Evolutionary conservation across 2,888 invertebrate genomes (phyloP), one percentile per base, ranked within the genome.

Genomic region (Pterobdella sp.): DNA sequence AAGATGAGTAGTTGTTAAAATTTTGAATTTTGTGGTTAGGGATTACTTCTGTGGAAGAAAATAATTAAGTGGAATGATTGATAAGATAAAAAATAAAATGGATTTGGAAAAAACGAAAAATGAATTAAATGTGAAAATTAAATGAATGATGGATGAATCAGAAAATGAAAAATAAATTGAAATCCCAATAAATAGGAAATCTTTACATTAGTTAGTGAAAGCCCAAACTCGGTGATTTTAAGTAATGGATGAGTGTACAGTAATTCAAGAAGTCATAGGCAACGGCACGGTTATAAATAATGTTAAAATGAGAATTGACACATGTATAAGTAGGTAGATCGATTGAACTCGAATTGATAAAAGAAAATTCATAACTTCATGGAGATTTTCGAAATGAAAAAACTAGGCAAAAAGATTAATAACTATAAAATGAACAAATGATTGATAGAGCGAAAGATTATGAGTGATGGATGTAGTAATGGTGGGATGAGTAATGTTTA

Each of bases 141-240:
- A 42, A 42, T 42, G 22, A 42, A 42, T 42, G 49, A 42, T 42
- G 49, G 49, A 42, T 42, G 49, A 22, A 42, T 14, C 7, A 22
- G 49, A 42, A 42, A 42, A 42, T 42, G 49, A 42, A 42, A 42
- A 22, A 42, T 14, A 42, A 22, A 42, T 42, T 42, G 49, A 22
- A 42, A 42, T 42, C 49, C 49, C 49, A 42, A 42, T 42, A 42
- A 42, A 42, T 42, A 42, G 49, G 49, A 42, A 42, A 42, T 42
- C 49, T 42, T 42, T 42, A 42, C 49, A 42, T 42, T 42, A 42
- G 22, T 42, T 42, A 42, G 49, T 22, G 22, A 22, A 42, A 7
- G 49, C 49, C 49, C 22, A 22, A 42, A 42, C 10, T 22, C 22
- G 49, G 10, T 7, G 22, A 14, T 42, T 42, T 42, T 42, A 42